Evolutionary conservation across 2,797 vertebrate species (phyloP).

Genomic region (Cryptoblepharus egeriae): DNA sequence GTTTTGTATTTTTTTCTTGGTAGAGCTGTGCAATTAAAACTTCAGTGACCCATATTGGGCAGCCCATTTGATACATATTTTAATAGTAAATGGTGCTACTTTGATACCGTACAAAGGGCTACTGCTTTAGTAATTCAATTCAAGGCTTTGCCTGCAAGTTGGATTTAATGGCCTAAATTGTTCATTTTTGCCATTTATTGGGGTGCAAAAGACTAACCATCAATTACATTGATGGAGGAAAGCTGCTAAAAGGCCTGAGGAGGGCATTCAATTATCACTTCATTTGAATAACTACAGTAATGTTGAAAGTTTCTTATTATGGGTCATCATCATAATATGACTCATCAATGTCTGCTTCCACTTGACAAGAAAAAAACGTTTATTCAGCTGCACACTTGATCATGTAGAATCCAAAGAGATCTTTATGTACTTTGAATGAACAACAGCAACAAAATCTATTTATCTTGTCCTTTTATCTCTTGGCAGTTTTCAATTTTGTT

Average conservation of each 20-base stretch:
- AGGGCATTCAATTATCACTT: conserved; percentile 70
- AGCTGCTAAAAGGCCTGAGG: conserved; percentile 67
- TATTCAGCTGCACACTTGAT: conserved; percentile 66
- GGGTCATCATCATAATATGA: conserved; percentile 62
- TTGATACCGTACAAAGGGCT: not conserved
- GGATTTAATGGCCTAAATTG: conserved; percentile 45
- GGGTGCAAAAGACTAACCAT: conserved; percentile 52
- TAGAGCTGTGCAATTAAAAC: not conserved
- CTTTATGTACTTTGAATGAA: conserved; percentile 6
- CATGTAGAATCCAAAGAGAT: conserved; percentile 63
- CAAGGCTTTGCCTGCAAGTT: conserved; percentile 41
- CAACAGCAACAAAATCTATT: conserved; percentile 42
- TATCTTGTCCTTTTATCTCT: conserved; percentile 61
- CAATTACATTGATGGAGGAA: conserved; percentile 53
- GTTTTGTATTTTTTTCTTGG: not conserved
- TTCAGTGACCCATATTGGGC: not conserved
- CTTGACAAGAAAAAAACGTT: conserved; percentile 68
- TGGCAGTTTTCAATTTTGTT: conserved; percentile 41
- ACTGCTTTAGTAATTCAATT: conserved; percentile 23
- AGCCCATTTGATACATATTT: not conserved
- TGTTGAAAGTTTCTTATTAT: conserved; percentile 67
- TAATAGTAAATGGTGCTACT: not conserved
- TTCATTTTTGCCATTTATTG: conserved; percentile 49
- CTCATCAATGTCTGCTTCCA: conserved; percentile 71
- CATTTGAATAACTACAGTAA: conserved; percentile 65